A percentile compares a stretch with the other conserved stretches of the same genome.
These are phyloP conservation scores for Dysdera silvatica DNA, from an alignment of 1,140 invertebrate species.

Conservation along the genomic window DNA sequence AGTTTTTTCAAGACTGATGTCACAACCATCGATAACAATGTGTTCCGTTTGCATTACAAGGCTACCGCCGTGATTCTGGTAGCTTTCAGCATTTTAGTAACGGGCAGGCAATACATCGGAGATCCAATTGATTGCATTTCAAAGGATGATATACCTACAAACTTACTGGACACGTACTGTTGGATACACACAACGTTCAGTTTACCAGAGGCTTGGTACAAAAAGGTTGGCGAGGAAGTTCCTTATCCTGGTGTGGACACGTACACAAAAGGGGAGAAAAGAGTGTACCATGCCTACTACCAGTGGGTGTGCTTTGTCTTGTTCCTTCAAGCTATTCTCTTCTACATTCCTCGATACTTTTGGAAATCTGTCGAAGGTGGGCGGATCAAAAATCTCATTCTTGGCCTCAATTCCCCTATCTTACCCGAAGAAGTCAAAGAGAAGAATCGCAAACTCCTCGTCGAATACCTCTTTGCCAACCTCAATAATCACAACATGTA, in stretches of 20 bases:
- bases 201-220: conserved; percentile 56
- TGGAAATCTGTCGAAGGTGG: conserved; percentile 58
- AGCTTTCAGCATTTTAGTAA: conserved; percentile 86
- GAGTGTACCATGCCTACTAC: conserved; percentile 40
- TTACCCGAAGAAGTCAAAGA: conserved; percentile 27
- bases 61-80: conserved; percentile 83
- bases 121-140: conserved; percentile 39
- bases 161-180: conserved; percentile 38
- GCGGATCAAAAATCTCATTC: conserved; percentile 48
- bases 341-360: conserved; percentile 36
- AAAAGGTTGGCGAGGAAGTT: conserved; percentile 36
- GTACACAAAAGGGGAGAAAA: conserved; percentile 28
- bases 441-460: conserved; percentile 50
- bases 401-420: conserved; percentile 45
- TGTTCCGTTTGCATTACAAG: conserved; percentile 86
- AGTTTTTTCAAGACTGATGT: conserved; percentile 69
- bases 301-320: conserved; percentile 40
- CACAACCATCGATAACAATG: conserved; percentile 81
- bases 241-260: conserved; percentile 48
- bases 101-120: conserved; percentile 57
- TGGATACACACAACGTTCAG: conserved; percentile 39
- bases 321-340: conserved; percentile 38
- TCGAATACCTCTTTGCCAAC: conserved; percentile 73
- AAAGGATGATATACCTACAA: conserved; percentile 34
- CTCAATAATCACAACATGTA: conserved; percentile 78